A percentile compares a stretch with the other conserved stretches of the same genome.
Conservation (phyloP, 2,888 invertebrate species). For the Aphidius colemani region DNA sequence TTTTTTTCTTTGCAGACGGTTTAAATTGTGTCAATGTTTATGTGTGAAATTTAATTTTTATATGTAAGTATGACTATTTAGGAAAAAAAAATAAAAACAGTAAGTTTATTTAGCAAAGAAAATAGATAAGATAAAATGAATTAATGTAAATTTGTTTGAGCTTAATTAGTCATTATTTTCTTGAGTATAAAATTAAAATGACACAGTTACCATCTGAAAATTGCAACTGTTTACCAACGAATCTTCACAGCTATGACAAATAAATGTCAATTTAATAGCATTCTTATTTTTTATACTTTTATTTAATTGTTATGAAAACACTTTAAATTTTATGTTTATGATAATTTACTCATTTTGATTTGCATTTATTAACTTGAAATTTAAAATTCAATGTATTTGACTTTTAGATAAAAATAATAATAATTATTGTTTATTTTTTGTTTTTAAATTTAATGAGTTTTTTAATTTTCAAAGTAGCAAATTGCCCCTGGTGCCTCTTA, state of each 20-base stretch:
- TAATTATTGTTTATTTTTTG: background rate
- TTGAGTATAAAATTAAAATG: conserved; percentile 18
- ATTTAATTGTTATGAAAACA: background rate
- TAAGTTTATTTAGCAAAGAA: background rate
- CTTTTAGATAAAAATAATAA: no score
- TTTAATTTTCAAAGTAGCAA: conserved; percentile 35
- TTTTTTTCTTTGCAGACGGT: no score
- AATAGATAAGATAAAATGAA: conserved; percentile 8
- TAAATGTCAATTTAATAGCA: background rate
- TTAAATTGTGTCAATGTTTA: no score
- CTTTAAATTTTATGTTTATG: no score
- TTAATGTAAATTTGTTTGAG: conserved; percentile 24
- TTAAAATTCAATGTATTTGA: no score
- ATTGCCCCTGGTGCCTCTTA: conserved; percentile 46
- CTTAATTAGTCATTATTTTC: conserved; percentile 29
- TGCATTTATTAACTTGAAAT: no score
- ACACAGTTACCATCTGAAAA: conserved; percentile 24
- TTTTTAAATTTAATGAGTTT: background rate
- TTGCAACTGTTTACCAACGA: conserved; percentile 16
- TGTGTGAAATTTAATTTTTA: no score
- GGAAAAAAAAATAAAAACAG: conserved; percentile 15
- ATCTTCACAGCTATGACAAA: background rate
- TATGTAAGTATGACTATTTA: no score
- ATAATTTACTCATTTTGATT: no score
- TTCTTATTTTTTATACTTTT: conserved; percentile 5